Percentiles rank a stretch among this genome's conserved stretches.
These are phyloP conservation scores for Vireo griseus DNA, from an alignment of 2,797 vertebrate genomes.

Conservation along the genomic window DNA sequence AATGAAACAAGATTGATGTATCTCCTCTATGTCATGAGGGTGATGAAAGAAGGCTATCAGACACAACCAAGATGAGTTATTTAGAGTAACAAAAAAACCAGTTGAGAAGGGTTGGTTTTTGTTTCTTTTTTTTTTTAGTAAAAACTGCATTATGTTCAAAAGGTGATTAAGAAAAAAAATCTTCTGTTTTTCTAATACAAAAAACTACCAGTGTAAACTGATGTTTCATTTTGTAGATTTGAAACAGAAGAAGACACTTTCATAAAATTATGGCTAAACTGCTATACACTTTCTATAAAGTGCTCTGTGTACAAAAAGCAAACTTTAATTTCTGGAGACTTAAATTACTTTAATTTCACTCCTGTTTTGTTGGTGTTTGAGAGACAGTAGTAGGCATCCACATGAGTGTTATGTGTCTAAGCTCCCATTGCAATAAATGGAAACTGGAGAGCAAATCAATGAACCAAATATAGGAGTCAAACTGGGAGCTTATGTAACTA, in stretches of 20 bases:
- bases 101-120: background rate
- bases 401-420: background rate
- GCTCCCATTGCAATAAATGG: background rate
- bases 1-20: background rate
- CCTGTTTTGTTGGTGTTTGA: background rate
- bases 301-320: background rate
- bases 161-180: background rate
- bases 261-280: background rate
- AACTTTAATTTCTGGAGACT: background rate
- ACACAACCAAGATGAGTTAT: background rate
- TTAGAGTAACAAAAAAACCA: background rate
- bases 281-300: background rate
- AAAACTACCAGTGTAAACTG: background rate
- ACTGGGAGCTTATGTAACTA: slow-evolving; percentile 30
- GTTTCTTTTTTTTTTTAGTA: background rate
- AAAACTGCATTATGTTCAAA: background rate
- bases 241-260: background rate
- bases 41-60: background rate
- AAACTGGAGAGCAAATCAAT: background rate
- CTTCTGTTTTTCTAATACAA: background rate
- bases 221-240: background rate
- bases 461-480: slow-evolving; percentile 21
- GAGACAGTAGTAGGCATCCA: background rate
- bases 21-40: background rate
- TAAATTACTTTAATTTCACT: background rate